These are phyloP conservation scores for Dicrurus megarhynchus DNA, from an alignment of 2,113 vertebrate species.

Conservation along the genomic window DNA sequence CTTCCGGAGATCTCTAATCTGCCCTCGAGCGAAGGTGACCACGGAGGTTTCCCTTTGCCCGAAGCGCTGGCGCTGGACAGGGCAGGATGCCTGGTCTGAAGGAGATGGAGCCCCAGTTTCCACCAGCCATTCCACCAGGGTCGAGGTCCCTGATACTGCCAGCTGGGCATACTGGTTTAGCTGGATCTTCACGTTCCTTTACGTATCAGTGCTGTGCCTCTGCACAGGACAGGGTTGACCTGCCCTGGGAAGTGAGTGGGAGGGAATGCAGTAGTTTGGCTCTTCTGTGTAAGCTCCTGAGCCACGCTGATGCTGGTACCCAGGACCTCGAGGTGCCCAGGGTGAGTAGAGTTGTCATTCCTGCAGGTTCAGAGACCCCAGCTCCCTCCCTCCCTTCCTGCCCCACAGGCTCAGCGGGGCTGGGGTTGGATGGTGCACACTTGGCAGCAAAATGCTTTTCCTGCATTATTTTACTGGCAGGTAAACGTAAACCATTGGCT, in stretches of 20 bases:
- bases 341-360: neutral
- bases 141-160: neutral
- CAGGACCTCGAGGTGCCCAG: neutral
- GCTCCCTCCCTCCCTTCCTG: neutral
- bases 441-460: accelerated
- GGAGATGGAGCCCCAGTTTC: neutral
- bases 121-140: neutral
- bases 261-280: neutral
- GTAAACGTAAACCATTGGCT: conserved; percentile 26
- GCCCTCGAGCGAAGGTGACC: accelerated
- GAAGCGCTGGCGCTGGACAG: accelerated
- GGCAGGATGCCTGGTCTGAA: neutral
- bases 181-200: neutral
- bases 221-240: neutral
- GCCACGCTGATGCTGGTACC: accelerated
- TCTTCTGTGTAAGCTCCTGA: neutral
- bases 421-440: neutral
- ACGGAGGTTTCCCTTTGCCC: neutral
- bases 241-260: conserved; percentile 43
- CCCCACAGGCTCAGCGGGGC: neutral
- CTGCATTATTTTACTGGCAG: neutral
- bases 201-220: accelerated
- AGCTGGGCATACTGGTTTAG: neutral
- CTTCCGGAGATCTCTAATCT: neutral
- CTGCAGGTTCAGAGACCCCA: accelerated